A percentile compares a stretch with the other conserved stretches of the same genome.
These are phyloP conservation scores for Holacanthella duospinosa DNA, from an alignment of 2,888 invertebrate species.

Conservation along the genomic window DNA sequence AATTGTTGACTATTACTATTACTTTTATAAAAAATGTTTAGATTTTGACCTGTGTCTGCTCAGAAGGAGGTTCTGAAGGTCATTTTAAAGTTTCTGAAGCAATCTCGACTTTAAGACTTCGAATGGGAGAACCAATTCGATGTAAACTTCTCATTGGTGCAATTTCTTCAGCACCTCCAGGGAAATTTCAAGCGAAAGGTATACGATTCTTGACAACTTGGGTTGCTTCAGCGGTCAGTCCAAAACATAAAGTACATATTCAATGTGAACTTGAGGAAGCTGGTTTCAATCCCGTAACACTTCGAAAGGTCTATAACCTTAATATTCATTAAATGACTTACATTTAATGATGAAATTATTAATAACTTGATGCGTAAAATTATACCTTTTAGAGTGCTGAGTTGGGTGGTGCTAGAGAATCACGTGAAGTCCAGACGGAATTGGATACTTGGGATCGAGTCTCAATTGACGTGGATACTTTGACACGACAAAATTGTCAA, in stretches of 20 bases:
- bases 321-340: background rate
- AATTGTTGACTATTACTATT: background rate
- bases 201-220: conserved; percentile 68
- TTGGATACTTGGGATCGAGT: conserved; percentile 36
- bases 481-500: conserved; percentile 36
- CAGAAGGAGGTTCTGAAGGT: conserved; percentile 54
- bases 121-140: conserved; percentile 84
- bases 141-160: conserved; percentile 75
- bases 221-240: conserved; percentile 51
- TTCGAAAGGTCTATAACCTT: conserved; percentile 43
- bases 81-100: conserved; percentile 83
- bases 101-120: conserved; percentile 70
- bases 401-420: conserved; percentile 34
- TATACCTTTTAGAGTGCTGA: conserved; percentile 35
- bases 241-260: conserved; percentile 68
- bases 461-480: conserved; percentile 32
- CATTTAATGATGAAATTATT: background rate
- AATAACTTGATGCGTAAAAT: background rate
- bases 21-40: conserved; percentile 44
- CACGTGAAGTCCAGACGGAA: conserved; percentile 32
- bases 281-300: conserved; percentile 53
- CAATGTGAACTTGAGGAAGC: conserved; percentile 76
- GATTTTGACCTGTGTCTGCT: conserved; percentile 74
- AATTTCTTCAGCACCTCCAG: conserved; percentile 32
- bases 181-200: conserved; percentile 58